These are phyloP conservation scores for Bradypus variegatus DNA, from an alignment of 2,797 vertebrate species.

Conservation along the genomic window DNA sequence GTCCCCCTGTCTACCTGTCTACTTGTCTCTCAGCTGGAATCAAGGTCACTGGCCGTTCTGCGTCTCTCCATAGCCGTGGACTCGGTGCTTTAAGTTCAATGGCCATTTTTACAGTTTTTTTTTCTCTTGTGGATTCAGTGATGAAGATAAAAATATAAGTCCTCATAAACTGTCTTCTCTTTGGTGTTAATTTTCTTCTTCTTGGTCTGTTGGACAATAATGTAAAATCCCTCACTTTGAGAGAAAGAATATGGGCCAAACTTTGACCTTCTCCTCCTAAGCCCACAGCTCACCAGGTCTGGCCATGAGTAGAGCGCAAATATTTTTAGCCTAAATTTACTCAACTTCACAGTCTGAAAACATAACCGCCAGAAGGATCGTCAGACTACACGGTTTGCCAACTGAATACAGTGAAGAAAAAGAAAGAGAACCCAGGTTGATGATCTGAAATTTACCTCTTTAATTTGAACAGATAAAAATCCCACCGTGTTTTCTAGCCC, in stretches of 20 bases:
- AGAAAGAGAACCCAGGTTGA: background rate
- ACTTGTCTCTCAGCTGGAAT: background rate
- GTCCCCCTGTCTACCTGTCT: no score
- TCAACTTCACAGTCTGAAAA: background rate
- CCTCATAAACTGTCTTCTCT: background rate
- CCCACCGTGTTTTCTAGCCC: background rate
- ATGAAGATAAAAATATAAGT: background rate
- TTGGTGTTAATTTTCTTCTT: background rate
- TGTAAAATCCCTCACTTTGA: background rate
- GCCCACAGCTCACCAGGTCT: background rate
- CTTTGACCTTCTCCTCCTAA: background rate
- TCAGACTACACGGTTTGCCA: background rate
- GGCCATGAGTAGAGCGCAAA: background rate
- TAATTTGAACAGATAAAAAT: background rate
- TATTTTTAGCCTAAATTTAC: constrained; percentile 24
- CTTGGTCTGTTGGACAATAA: background rate
- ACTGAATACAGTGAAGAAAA: background rate
- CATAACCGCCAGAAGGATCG: background rate
- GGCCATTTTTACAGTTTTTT: background rate
- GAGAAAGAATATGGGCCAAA: background rate
- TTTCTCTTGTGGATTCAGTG: background rate
- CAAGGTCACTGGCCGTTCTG: background rate
- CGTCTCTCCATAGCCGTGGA: background rate
- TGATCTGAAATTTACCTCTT: constrained; percentile 3
- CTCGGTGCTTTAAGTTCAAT: background rate